Base-by-base conservation (phyloP, 2,797 vertebrate genomes). In the Anniella stebbinsi region DNA sequence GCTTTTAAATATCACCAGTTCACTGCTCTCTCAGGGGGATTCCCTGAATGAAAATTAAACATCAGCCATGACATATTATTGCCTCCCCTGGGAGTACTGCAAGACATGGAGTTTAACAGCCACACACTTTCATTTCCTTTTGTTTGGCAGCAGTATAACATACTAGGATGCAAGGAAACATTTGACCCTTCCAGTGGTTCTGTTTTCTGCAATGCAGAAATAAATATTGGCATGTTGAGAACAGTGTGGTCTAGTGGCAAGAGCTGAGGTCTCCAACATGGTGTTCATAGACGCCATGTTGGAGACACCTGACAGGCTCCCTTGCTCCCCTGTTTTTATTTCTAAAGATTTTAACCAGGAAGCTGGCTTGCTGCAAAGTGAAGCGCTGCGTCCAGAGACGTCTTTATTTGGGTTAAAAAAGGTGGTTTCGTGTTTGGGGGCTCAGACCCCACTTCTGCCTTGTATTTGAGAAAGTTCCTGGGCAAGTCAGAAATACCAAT, bases 21-120 rank as follows among this genome's bases (percentile, higher is more conserved):
- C 92, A 88, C 78, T 91, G 54, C 90, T 93, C 92, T 93, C 93
- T 93, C 94, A 76, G 88, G 96, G 96, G 94, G 94, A 95, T 94
- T 93, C 83, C 73, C 87, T 95, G 93, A 7, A 63, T 92, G 88
- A 95, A 95, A 96, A 95, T 77, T 94, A 95, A 95, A 70, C 95
- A 93, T 93, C 94, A 93, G 95, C 60, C n/a, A 85, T 95, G 36
- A 73, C 21, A 51, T 77, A 92, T 78, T 21, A 48, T 92, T 86
- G 28, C 73, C 85, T 75, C 92, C 93, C 80, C 57, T 67, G 85
- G 66, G 82, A 0, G 33, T 36, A 67, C 54, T 25, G 5, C 86
- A 77, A 70, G 0, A 0, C 41, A 80, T 9, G 51, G n/a, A 33
- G n/a, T 80, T 2, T 75, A 82, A 18, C 45, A n/a, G 41, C 25